These are phyloP conservation scores for Acrobasis consociella DNA, from an alignment of 2,888 invertebrate genomes.

Conservation along the genomic window DNA sequence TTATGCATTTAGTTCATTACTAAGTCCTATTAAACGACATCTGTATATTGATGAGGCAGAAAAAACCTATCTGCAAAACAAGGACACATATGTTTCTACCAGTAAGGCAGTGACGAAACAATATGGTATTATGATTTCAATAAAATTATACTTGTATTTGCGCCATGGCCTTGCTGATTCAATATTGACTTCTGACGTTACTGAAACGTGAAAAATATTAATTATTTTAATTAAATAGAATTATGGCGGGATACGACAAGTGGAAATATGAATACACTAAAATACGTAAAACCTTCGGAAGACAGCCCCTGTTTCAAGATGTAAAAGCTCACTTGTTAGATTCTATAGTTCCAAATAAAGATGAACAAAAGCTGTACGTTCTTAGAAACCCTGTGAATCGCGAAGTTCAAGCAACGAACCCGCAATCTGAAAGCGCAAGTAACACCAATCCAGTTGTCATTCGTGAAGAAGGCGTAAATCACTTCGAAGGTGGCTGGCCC, in stretches of 20 bases:
- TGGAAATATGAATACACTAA: conserved; percentile 74
- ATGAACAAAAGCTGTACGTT: conserved; percentile 67
- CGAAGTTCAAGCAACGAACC: conserved; percentile 70
- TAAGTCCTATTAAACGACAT: background rate
- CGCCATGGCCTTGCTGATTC: conserved; percentile 62
- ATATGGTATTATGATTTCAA: conserved; percentile 46
- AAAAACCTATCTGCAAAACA: conserved; percentile 43
- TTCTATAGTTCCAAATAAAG: conserved; percentile 63
- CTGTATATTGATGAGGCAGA: conserved; percentile 23
- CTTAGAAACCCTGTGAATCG: conserved; percentile 79
- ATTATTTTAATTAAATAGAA: conserved; percentile 31
- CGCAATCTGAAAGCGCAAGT: conserved; percentile 75
- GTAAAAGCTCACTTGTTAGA: conserved; percentile 67
- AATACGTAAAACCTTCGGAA: conserved; percentile 74
- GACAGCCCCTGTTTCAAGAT: conserved; percentile 71
- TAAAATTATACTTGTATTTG: conserved; percentile 43
- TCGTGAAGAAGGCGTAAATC: conserved; percentile 85
- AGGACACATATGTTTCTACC: conserved; percentile 67
- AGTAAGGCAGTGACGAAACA: conserved; percentile 38
- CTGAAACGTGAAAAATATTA: conserved; percentile 22
- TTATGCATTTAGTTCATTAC: conserved; percentile 2
- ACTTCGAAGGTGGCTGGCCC: conserved; percentile 93
- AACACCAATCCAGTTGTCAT: conserved; percentile 85
- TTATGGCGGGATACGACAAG: conserved; percentile 52
- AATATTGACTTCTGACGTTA: conserved; percentile 46